phyloP scores from a whole-genome alignment of 2,888 invertebrate species.

The Pimpla rufipes region DNA sequence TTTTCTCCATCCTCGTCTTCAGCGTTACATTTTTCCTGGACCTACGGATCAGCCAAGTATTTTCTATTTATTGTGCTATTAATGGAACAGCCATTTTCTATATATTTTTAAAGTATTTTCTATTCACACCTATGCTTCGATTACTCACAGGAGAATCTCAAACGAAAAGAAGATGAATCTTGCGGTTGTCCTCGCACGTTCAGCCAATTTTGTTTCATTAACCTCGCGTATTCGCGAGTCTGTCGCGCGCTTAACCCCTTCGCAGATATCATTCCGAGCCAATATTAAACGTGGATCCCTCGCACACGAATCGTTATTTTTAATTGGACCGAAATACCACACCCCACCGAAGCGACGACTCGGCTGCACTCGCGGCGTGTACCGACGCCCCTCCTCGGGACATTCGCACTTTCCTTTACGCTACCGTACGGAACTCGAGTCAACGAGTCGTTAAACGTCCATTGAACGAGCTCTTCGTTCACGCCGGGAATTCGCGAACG shows the following conservation, averaged over 20 bases:
- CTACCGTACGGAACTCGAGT: conserved; percentile 18
- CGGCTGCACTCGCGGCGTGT: conserved; percentile 52
- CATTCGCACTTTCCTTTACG: conserved; percentile 44
- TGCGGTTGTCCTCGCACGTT: conserved; percentile 51
- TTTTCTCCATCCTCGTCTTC: conserved; percentile 23
- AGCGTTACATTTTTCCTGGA: conserved; percentile 5
- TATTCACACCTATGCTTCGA: background rate
- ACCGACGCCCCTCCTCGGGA: conserved; percentile 36
- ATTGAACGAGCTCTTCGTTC: conserved; percentile 55
- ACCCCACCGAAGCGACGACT: conserved; percentile 55
- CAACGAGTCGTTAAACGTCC: conserved; percentile 45
- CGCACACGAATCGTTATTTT: conserved; percentile 77
- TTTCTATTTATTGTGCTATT: too few relatives aligned
- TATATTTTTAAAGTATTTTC: conserved; percentile 20
- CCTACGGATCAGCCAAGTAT: conserved; percentile 31
- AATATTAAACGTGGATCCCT: conserved; percentile 33
- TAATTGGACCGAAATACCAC: conserved; percentile 78
- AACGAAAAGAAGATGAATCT: conserved; percentile 51
- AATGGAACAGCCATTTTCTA: too few relatives aligned
- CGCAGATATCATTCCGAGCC: conserved; percentile 45
- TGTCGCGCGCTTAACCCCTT: conserved; percentile 58
- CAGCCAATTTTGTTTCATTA: conserved; percentile 41
- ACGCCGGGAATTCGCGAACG: conserved; percentile 52
- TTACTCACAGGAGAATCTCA: conserved; percentile 13
- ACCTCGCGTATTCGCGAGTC: conserved; percentile 10